Conservation (phyloP, 1,140 invertebrate genomes). For the Lepidurus couesii region DNA sequence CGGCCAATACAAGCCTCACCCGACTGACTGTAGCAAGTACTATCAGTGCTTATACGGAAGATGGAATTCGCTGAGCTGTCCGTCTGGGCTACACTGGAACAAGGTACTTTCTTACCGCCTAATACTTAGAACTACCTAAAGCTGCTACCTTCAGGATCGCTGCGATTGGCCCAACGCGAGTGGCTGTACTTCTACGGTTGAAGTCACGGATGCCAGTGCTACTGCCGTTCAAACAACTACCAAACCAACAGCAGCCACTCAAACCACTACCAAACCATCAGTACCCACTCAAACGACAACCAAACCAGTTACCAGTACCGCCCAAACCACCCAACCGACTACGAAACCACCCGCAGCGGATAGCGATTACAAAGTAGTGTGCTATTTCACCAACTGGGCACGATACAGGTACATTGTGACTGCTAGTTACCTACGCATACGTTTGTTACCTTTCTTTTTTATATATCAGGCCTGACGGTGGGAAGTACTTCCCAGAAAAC, state of each 20-base stretch:
- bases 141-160: conserved; percentile 4
- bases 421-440: conserved; percentile 40
- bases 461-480: conserved; percentile 48
- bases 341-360: conserved; percentile 37
- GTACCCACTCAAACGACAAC: conserved; percentile 36
- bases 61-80: conserved; percentile 14
- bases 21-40: conserved; percentile 68
- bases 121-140: conserved; percentile 8
- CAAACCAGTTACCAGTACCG: conserved; percentile 35
- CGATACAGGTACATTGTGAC: conserved; percentile 50
- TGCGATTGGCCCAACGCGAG: conserved; percentile 33
- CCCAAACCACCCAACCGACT: conserved; percentile 35
- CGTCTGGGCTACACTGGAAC: conserved; percentile 30
- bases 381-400: conserved; percentile 71
- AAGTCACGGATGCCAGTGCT: background rate
- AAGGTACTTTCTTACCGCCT: conserved; percentile 24
- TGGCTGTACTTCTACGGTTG: conserved; percentile 11
- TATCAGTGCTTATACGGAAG: conserved; percentile 68
- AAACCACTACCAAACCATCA: conserved; percentile 29
- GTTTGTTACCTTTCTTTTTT: conserved; percentile 42
- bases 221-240: conserved; percentile 4
- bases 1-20: conserved; percentile 56
- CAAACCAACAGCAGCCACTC: conserved; percentile 32
- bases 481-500: conserved; percentile 59
- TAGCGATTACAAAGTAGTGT: conserved; percentile 54